Evolutionary conservation across 2,797 vertebrate species (phyloP), one percentile per base, ranked within the genome.

Genomic region (Platyrinchus mystaceus): DNA sequence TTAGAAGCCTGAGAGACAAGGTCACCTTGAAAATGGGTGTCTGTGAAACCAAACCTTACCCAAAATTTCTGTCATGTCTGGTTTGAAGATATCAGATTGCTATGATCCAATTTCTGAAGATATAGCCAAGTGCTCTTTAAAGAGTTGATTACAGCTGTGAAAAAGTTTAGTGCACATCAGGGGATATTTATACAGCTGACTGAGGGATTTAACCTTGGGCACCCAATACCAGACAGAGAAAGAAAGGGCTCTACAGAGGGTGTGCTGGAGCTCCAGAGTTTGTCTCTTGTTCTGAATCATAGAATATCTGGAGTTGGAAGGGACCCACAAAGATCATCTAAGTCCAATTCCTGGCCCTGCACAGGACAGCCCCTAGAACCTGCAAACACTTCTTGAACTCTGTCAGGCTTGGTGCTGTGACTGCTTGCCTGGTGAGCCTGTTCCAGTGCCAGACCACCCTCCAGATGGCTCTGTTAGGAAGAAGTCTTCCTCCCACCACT

Each of bases 121-220:
- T 60, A 34, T 14, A 17, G 14, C 59, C 68, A 73, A 89, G 66
- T 41, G 43, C 24, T 84, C 49, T 73, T 90, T 75, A 20, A 49
- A 64, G 80, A 79, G 36, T 24, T 71, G 43, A 44, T 73, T n/a
- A 43, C 37, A 59, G 26, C 17, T 88, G 77, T 43, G 62, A 55
- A 79, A 58, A 82, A 16, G 8, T 55, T 84, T 41, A 78, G 43
- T 37, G 44, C 7, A 23, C 27, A 16, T 16, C 43, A 89, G 24
- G n/a, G 22, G 27, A 32, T 90, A 79, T 91, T 94, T 93, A 56
- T 44, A 64, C 76, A 94, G 17, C 78, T 86, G 58, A 70, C 21
- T 8, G 26, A 85, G 70, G 22, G 64, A 39, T 88, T 86, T 83
- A 77, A 70, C n/a, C 27, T 70, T 4, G 1, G 49, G 11, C 19